Evolutionary conservation across 1,140 invertebrate species (phyloP).

Genomic region (Luehdorfia chinensis): DNA sequence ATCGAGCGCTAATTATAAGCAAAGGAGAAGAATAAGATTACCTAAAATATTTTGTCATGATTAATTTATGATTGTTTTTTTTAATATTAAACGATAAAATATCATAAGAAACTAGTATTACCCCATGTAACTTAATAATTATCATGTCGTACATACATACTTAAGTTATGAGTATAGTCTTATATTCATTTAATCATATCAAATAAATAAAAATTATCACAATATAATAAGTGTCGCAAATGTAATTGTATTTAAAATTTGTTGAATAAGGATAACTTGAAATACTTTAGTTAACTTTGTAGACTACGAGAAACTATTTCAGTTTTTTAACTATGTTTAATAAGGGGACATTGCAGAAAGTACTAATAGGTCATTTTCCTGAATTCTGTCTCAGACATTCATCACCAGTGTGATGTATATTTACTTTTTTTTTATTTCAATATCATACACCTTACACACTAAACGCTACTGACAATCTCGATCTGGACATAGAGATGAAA

Average conservation of each 20-base stretch:
- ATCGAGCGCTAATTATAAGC: slow-evolving; percentile 60
- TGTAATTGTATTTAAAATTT: slow-evolving; percentile 70
- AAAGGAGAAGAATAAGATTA: slow-evolving; percentile 38
- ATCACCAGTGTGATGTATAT: too few relatives aligned
- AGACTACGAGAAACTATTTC: slow-evolving; percentile 72
- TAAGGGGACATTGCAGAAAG: slow-evolving; percentile 48
- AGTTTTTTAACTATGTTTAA: slow-evolving; percentile 67
- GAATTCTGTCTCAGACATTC: slow-evolving; percentile 86
- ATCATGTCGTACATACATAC: too few relatives aligned
- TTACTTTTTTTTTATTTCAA: too few relatives aligned
- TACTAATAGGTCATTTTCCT: slow-evolving; percentile 68
- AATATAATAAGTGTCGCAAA: slow-evolving; percentile 69
- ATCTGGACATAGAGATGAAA: too few relatives aligned
- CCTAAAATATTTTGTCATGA: too few relatives aligned
- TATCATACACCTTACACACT: too few relatives aligned
- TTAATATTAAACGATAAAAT: too few relatives aligned
- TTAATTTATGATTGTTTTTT: too few relatives aligned
- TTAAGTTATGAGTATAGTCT: too few relatives aligned
- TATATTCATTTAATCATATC: slow-evolving; percentile 66
- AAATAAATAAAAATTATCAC: slow-evolving; percentile 72
- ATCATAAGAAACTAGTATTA: slow-evolving; percentile 2
- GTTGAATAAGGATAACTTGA: slow-evolving; percentile 66
- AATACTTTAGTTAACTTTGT: slow-evolving; percentile 71
- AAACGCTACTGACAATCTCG: too few relatives aligned
- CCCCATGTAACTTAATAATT: too few relatives aligned